These are phyloP conservation scores for Argya squamiceps DNA, from an alignment of 2,797 vertebrate genomes.

Conservation along the genomic window DNA sequence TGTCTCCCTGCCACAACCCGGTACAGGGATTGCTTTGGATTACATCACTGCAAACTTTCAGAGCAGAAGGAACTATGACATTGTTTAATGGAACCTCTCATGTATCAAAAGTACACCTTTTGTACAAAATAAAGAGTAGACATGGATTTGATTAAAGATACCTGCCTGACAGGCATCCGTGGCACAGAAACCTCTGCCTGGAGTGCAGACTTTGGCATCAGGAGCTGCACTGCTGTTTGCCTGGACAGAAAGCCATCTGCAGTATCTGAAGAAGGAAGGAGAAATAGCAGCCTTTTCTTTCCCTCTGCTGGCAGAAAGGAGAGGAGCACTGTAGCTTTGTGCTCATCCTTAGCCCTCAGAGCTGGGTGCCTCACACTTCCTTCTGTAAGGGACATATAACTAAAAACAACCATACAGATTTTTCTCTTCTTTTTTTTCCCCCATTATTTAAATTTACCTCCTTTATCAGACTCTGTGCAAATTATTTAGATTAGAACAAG, in stretches of 20 bases:
- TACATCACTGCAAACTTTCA: not conserved
- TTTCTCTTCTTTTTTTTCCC: not conserved
- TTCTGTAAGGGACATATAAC: not conserved
- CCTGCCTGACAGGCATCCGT: not conserved
- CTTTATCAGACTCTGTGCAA: not conserved
- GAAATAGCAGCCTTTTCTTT: not conserved
- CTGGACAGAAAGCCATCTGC: not conserved
- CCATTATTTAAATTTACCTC: not conserved
- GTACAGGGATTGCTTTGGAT: not conserved
- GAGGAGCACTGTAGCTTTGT: not conserved
- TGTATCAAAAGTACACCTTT: not conserved
- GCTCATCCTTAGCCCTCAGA: not conserved
- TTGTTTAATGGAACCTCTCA: not conserved
- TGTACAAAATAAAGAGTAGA: not conserved
- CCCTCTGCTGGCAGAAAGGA: not conserved
- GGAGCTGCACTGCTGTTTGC: not conserved
- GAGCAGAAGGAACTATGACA: not conserved
- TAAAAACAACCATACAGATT: not conserved
- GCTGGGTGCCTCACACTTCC: not conserved
- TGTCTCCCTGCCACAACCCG: accelerated
- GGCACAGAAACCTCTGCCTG: not conserved
- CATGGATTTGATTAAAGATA: not conserved
- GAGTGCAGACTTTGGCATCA: not conserved
- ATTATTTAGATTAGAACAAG: not conserved
- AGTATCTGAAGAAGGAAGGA: not conserved